Percentiles rank a stretch among this genome's conserved stretches.
Conservation (phyloP, 2,797 vertebrate genomes). For the Stomatorhinus walkeri region DNA sequence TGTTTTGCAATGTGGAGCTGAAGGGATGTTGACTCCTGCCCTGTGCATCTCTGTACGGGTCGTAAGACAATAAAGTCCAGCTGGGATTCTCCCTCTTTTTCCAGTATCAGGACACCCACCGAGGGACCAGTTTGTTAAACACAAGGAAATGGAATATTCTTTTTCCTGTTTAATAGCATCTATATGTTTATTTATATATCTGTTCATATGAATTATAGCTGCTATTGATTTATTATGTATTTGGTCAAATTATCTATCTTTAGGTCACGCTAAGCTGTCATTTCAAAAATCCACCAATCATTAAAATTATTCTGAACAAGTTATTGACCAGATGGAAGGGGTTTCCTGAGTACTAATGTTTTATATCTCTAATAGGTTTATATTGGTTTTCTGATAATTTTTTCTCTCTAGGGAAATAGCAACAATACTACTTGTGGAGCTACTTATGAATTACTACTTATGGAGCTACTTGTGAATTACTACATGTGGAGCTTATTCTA, state of each 20-base stretch:
- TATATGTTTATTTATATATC: neutral
- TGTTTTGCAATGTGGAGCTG: neutral
- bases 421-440: neutral
- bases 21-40: neutral
- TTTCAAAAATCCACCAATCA: neutral
- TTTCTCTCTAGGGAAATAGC: neutral
- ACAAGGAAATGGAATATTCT: neutral
- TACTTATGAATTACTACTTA: neutral
- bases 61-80: neutral
- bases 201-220: neutral
- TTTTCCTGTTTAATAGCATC: neutral
- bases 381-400: neutral
- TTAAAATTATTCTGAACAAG: neutral
- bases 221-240: neutral
- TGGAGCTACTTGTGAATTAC: neutral
- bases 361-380: neutral
- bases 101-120: neutral
- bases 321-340: neutral
- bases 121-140: neutral
- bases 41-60: neutral
- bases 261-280: neutral
- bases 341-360: neutral
- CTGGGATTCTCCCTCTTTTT: neutral
- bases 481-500: neutral
- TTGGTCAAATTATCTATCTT: neutral